A percentile compares a stretch with the other conserved stretches of the same genome.
phyloP scores from a whole-genome alignment of 2,113 vertebrate genomes.

The Xiphorhynchus elegans region DNA sequence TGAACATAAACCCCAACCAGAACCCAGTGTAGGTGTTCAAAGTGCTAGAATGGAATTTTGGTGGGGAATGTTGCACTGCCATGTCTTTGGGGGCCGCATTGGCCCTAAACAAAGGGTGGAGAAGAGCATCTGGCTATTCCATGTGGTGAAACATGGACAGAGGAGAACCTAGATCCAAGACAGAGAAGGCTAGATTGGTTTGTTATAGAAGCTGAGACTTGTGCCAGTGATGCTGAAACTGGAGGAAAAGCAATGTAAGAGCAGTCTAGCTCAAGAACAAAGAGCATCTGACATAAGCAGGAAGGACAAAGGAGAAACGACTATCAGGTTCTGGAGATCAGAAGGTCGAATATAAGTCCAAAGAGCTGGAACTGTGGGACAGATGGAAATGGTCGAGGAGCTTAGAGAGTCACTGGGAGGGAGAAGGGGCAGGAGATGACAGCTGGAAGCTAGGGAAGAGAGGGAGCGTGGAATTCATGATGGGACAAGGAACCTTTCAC shows the following conservation, averaged over 20 bases:
- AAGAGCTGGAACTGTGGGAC: not conserved
- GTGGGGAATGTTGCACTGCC: not conserved
- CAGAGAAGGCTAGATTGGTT: not conserved
- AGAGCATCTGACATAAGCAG: not conserved
- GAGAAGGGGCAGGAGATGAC: not conserved
- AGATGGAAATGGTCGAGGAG: not conserved
- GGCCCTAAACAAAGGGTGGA: not conserved
- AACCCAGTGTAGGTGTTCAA: not conserved
- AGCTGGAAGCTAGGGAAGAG: not conserved
- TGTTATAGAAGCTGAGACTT: not conserved
- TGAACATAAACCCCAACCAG: not conserved
- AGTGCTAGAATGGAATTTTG: not conserved
- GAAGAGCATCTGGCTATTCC: not conserved
- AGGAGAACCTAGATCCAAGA: not conserved
- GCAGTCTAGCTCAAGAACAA: not conserved
- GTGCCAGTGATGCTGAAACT: not conserved
- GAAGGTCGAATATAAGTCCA: not conserved
- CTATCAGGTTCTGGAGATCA: not conserved
- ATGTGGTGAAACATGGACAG: not conserved
- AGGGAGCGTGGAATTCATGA: not conserved
- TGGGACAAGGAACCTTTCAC: slow-evolving; percentile 26
- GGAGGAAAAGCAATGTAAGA: not conserved
- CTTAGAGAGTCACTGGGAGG: not conserved
- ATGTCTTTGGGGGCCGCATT: not conserved
- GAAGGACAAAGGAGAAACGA: not conserved